These are phyloP conservation scores for Polyploca ridens DNA, from an alignment of 2,888 invertebrate genomes.

Conservation along the genomic window DNA sequence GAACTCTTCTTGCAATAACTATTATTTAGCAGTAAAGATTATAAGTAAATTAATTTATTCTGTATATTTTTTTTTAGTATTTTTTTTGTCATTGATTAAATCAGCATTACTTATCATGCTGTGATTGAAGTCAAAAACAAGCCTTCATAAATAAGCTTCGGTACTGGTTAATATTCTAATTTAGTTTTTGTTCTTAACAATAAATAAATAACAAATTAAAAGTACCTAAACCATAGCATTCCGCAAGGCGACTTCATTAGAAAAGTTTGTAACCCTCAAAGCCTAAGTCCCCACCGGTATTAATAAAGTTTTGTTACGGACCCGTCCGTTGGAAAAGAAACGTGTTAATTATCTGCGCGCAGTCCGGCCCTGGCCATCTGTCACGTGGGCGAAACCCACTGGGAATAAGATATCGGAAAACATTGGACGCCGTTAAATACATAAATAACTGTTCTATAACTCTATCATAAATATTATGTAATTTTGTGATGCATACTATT, in stretches of 20 bases:
- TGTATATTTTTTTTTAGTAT: no score
- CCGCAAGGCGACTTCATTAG: conserved; percentile 79
- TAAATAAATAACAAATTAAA: conserved; percentile 77
- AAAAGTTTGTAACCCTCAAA: conserved; percentile 81
- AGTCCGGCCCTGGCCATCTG: conserved; percentile 66
- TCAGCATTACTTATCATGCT: not conserved
- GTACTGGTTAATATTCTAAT: no score
- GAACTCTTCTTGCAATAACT: no score
- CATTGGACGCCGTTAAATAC: conserved; percentile 18
- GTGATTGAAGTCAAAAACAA: no score
- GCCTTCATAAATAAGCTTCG: no score
- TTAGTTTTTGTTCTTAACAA: not conserved
- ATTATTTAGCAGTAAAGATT: no score
- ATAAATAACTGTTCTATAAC: conserved; percentile 17
- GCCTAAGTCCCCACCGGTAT: conserved; percentile 78
- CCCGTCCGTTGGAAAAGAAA: conserved; percentile 72
- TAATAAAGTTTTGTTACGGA: conserved; percentile 82
- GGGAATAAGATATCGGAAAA: conserved; percentile 44
- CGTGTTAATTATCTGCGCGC: conserved; percentile 77
- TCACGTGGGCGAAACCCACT: conserved; percentile 57
- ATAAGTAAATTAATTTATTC: no score
- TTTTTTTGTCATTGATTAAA: no score
- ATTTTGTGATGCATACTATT: no score
- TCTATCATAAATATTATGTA: no score
- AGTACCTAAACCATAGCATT: conserved; percentile 68